Evolutionary conservation across 2,888 invertebrate species (phyloP).

Genomic region (Leucoptera coffeella): DNA sequence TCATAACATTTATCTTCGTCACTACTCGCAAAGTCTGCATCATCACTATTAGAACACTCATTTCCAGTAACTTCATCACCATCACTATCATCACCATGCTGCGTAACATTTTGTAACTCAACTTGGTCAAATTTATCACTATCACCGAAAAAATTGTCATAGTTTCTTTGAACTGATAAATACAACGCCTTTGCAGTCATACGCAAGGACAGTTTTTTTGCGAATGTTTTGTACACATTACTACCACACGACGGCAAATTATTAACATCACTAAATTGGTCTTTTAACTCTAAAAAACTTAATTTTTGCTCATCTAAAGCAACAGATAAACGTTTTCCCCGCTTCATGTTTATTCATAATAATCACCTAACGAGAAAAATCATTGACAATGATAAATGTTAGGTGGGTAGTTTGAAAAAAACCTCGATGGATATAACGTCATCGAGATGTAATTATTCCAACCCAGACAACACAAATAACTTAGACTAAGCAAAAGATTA

Average conservation of each 20-base stretch:
- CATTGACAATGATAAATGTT: too few relatives aligned
- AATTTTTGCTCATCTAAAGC: constrained; percentile 4
- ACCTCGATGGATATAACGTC: too few relatives aligned
- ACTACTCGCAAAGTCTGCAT: neutral
- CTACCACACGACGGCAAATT: constrained; percentile 3
- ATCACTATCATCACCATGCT: neutral
- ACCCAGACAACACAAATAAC: too few relatives aligned
- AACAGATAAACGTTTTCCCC: constrained; percentile 4
- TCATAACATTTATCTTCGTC: neutral
- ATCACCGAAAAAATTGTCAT: neutral
- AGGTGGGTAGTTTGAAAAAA: too few relatives aligned
- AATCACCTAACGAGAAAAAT: too few relatives aligned
- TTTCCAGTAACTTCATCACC: neutral
- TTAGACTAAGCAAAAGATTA: too few relatives aligned
- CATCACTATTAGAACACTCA: neutral
- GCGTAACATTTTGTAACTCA: neutral
- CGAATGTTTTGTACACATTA: constrained; percentile 3
- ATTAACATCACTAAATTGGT: constrained; percentile 2
- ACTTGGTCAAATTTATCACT: neutral
- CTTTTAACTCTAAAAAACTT: constrained; percentile 2
- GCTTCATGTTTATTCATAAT: constrained; percentile 2
- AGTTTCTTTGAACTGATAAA: constrained; percentile 4
- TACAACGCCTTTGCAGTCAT: constrained; percentile 4
- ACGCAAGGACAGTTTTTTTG: constrained; percentile 2
- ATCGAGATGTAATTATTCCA: too few relatives aligned